Evolutionary conservation across 1,140 invertebrate genomes (phyloP).

Genomic region (Leptinotarsa undecemlineata): DNA sequence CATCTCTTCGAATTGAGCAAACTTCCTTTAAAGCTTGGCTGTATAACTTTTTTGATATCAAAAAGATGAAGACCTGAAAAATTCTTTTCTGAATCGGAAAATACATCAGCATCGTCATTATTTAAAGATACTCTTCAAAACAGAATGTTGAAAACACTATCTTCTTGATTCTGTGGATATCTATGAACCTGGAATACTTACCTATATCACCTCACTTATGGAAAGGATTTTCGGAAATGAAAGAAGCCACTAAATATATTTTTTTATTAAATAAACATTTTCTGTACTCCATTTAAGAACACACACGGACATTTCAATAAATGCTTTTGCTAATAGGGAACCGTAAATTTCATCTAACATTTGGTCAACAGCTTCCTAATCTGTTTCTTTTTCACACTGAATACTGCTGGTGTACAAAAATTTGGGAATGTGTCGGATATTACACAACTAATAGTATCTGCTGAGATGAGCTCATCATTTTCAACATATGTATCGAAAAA

Average conservation of each 20-base stretch:
- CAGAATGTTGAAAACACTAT: no score
- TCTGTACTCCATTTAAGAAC: conserved; percentile 52
- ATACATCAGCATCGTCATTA: no score
- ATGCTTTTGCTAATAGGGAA: conserved; percentile 46
- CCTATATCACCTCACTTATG: background rate
- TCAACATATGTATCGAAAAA: no score
- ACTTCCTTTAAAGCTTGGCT: no score
- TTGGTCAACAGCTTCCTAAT: conserved; percentile 48
- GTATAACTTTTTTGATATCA: no score
- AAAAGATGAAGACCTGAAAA: no score
- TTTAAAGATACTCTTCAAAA: no score
- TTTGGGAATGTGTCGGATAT: conserved; percentile 10
- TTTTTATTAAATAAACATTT: conserved; percentile 55
- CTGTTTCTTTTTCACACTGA: conserved; percentile 30
- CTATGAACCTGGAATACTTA: no score
- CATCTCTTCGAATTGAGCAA: no score
- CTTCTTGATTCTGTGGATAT: no score
- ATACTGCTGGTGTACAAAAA: conserved; percentile 20
- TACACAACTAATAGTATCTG: conserved; percentile 14
- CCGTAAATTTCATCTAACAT: conserved; percentile 47
- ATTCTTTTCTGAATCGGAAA: no score
- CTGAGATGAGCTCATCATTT: background rate
- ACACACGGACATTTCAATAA: conserved; percentile 50
- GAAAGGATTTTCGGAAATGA: conserved; percentile 7
- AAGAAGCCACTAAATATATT: conserved; percentile 30